Conservation (phyloP, 2,888 invertebrate species). For the Pachycephus smyrnensis region DNA sequence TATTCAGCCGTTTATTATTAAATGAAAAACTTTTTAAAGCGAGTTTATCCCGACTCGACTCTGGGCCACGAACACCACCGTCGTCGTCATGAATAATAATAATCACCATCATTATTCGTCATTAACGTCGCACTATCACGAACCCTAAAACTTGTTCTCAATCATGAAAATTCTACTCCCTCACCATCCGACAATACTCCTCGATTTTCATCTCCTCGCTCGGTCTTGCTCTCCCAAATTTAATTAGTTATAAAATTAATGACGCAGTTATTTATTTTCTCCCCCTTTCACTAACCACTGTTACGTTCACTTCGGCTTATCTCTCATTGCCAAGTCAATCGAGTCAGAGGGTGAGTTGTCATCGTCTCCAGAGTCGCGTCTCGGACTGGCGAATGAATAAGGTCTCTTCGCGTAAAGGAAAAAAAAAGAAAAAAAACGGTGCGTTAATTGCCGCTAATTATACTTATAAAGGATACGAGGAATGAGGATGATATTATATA, state of each 20-base stretch:
- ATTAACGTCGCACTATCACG: not conserved
- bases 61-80: not conserved
- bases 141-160: not conserved
- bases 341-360: not conserved
- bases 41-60: not conserved
- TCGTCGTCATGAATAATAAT: not conserved
- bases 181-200: not conserved
- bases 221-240: not conserved
- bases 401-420: not conserved
- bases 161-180: not conserved
- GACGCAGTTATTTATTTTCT: not conserved
- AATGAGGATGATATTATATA: conserved; percentile 54
- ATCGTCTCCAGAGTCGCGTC: not conserved
- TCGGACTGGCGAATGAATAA: not conserved
- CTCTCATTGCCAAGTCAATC: not conserved
- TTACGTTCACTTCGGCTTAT: not conserved
- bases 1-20: conserved; percentile 41
- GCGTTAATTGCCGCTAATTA: conserved; percentile 55
- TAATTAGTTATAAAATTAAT: not conserved
- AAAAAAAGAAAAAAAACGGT: conserved; percentile 30
- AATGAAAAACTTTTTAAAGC: conserved; percentile 6
- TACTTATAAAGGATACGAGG: conserved; percentile 36
- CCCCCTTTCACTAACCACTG: not conserved
- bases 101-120: not conserved
- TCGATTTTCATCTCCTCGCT: not conserved